A percentile compares a stretch with the other conserved stretches of the same genome.
Evolutionary conservation across 2,113 vertebrate species (phyloP).

Genomic region (Alethe castanea): DNA sequence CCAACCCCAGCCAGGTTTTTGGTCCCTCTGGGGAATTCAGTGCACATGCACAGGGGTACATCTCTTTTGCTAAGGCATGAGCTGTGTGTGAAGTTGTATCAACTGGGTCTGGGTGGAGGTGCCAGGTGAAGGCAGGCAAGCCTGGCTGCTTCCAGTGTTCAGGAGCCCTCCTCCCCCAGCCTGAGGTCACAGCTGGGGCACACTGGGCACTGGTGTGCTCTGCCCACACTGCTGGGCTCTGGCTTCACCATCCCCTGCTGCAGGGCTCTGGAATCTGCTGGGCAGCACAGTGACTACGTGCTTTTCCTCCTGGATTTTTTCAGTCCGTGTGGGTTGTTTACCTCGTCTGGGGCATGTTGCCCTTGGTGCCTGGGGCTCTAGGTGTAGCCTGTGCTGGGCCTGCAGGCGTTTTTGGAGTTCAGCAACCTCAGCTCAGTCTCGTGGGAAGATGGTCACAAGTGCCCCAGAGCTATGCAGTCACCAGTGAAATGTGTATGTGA

Average conservation of each 20-base stretch:
- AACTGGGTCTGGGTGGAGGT: fast-evolving
- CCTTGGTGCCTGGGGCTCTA: not conserved
- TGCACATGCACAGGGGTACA: fast-evolving
- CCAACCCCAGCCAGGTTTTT: not conserved
- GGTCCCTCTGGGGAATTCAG: not conserved
- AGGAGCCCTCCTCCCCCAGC: not conserved
- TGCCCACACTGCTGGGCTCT: not conserved
- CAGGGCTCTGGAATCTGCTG: not conserved
- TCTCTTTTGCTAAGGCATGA: not conserved
- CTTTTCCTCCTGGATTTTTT: not conserved
- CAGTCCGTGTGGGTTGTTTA: not conserved
- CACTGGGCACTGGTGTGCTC: not conserved
- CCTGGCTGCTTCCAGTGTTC: not conserved
- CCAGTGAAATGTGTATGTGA: not conserved
- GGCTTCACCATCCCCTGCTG: not conserved
- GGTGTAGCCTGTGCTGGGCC: not conserved
- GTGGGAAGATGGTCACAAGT: not conserved
- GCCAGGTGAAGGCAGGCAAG: not conserved
- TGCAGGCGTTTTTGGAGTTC: not conserved
- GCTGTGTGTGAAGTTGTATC: fast-evolving
- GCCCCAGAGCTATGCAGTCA: not conserved
- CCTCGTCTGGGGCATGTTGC: not conserved
- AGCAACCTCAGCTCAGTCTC: not conserved
- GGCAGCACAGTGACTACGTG: not conserved
- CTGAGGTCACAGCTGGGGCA: not conserved